These are phyloP conservation scores for Noctua comes DNA, from an alignment of 2,888 invertebrate species.

Conservation along the genomic window DNA sequence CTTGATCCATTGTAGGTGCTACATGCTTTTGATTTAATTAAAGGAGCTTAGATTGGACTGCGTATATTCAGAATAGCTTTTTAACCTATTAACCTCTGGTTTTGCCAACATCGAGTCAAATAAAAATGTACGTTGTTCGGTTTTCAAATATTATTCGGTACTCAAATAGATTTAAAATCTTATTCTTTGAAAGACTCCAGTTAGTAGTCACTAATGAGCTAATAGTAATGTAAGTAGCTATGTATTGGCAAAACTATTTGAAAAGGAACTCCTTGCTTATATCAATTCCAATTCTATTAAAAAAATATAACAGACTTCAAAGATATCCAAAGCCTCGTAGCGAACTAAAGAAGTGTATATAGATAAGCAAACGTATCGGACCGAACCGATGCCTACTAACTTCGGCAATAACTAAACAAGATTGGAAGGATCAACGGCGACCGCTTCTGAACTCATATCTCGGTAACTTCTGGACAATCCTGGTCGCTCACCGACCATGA, in stretches of 20 bases:
- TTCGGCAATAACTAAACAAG: slow-evolving; percentile 35
- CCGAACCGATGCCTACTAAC: slow-evolving; percentile 14
- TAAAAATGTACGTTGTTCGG: neutral
- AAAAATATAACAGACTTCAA: neutral
- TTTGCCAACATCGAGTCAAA: neutral
- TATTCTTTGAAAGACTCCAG: neutral
- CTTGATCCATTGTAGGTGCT: neutral
- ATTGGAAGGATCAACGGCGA: slow-evolving; percentile 28
- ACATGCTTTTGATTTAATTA: neutral
- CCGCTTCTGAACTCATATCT: slow-evolving; percentile 16
- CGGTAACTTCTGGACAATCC: slow-evolving; percentile 20
- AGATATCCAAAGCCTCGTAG: neutral
- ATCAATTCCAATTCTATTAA: slow-evolving; percentile 4
- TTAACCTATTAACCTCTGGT: neutral
- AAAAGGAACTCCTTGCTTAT: neutral
- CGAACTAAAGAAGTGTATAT: slow-evolving; percentile 18
- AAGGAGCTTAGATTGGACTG: too few species aligned
- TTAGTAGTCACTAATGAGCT: neutral
- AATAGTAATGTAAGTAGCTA: neutral
- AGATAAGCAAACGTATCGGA: slow-evolving; percentile 15
- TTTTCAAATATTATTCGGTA: neutral
- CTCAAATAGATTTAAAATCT: neutral
- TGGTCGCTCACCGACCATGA: neutral
- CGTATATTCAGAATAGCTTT: neutral
- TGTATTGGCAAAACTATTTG: neutral